These are phyloP conservation scores for Drosophila kohkoa DNA, from an alignment of 1,140 invertebrate genomes.

Conservation along the genomic window DNA sequence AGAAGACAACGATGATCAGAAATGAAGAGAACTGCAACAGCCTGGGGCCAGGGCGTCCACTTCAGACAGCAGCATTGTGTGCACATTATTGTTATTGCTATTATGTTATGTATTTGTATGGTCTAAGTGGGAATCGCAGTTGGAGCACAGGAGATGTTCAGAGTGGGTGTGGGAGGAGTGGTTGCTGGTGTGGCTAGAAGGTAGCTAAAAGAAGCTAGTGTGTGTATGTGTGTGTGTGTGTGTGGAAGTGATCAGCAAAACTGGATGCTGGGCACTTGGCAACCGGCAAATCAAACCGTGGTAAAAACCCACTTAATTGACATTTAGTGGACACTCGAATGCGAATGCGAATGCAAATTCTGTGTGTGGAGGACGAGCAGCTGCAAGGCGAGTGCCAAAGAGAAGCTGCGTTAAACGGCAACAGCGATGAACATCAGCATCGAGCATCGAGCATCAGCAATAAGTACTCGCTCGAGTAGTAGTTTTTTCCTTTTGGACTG, in stretches of 20 bases:
- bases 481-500: conserved; percentile 61
- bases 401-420: conserved; percentile 64
- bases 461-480: conserved; percentile 65
- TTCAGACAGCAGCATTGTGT: conserved; percentile 53
- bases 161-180: conserved; percentile 30
- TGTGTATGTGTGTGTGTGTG: conserved; percentile 3
- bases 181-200: neutral
- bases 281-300: conserved; percentile 74
- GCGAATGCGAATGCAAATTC: conserved; percentile 58
- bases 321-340: conserved; percentile 83
- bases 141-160: conserved; percentile 50
- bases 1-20: conserved; percentile 5
- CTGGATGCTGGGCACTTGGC: conserved; percentile 59
- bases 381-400: conserved; percentile 41
- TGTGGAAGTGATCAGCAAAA: conserved; percentile 36
- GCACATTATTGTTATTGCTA: conserved; percentile 79
- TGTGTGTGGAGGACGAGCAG: conserved; percentile 21
- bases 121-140: conserved; percentile 74
- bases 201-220: no score
- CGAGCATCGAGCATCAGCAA: conserved; percentile 38
- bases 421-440: conserved; percentile 57
- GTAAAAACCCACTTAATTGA: conserved; percentile 79
- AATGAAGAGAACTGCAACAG: neutral
- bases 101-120: conserved; percentile 78
- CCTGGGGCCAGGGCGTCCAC: conserved; percentile 28